These are phyloP conservation scores for Lasioglossum pauxillum DNA, from an alignment of 2,888 invertebrate species.

Conservation along the genomic window DNA sequence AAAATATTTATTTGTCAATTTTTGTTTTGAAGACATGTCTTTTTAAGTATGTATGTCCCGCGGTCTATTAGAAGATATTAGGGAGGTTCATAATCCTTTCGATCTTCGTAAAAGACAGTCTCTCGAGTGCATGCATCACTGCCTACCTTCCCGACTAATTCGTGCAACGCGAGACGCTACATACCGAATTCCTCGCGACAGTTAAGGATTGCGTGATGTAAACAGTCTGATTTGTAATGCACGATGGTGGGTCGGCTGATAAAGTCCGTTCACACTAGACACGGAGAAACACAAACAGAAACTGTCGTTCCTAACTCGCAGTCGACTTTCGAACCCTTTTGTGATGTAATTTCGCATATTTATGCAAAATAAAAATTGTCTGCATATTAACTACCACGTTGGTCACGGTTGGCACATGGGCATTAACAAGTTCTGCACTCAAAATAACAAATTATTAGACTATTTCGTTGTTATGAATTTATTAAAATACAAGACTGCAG, in stretches of 20 bases:
- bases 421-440: too few relatives aligned
- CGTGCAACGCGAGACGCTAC: neutral
- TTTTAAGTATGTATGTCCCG: neutral
- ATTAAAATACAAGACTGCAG: neutral
- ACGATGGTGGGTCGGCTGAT: neutral
- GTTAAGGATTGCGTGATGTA: slow-evolving; percentile 4
- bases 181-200: neutral
- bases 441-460: too few relatives aligned
- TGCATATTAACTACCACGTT: too few relatives aligned
- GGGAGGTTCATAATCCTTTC: neutral
- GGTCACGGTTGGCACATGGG: too few relatives aligned
- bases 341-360: neutral
- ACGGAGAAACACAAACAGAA: neutral
- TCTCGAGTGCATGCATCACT: neutral
- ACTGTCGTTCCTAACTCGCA: neutral
- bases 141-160: neutral
- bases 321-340: neutral
- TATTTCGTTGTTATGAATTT: neutral
- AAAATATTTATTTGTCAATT: neutral
- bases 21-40: neutral
- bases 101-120: neutral
- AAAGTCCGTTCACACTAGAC: neutral
- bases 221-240: neutral
- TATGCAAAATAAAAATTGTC: too few relatives aligned
- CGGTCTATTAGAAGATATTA: neutral